Conservation (phyloP, 2,113 vertebrate species). For the Brevimyrus niger region DNA sequence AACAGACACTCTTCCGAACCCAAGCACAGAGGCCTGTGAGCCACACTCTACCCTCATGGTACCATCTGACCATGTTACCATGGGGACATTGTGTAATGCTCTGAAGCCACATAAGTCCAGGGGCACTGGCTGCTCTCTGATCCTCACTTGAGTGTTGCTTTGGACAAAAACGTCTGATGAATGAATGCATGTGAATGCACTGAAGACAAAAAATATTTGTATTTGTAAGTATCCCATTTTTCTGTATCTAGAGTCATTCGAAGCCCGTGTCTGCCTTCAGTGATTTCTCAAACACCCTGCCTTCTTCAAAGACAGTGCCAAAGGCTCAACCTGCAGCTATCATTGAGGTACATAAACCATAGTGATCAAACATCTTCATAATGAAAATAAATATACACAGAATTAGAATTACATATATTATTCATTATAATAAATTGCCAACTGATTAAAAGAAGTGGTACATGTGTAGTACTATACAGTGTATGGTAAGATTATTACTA, state of each 20-base stretch:
- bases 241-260: not conserved
- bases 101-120: not conserved
- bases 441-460: not conserved
- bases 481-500: not conserved
- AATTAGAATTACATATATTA: not conserved
- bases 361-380: not conserved
- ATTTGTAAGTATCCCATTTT: not conserved
- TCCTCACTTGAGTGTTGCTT: not conserved
- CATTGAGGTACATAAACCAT: not conserved
- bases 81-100: not conserved
- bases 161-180: not conserved
- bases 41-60: too few species aligned
- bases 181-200: not conserved
- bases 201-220: not conserved
- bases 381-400: not conserved
- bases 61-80: not conserved
- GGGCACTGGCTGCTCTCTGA: not conserved
- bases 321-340: not conserved
- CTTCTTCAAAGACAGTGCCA: not conserved
- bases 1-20: too few species aligned
- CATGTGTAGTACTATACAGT: not conserved
- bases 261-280: not conserved
- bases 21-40: too few species aligned
- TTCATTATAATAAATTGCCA: not conserved
- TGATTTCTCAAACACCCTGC: not conserved